Evolutionary conservation across 2,888 invertebrate genomes (phyloP), one percentile per base, ranked within the genome.

Genomic region (Dicyrtomina minuta): DNA sequence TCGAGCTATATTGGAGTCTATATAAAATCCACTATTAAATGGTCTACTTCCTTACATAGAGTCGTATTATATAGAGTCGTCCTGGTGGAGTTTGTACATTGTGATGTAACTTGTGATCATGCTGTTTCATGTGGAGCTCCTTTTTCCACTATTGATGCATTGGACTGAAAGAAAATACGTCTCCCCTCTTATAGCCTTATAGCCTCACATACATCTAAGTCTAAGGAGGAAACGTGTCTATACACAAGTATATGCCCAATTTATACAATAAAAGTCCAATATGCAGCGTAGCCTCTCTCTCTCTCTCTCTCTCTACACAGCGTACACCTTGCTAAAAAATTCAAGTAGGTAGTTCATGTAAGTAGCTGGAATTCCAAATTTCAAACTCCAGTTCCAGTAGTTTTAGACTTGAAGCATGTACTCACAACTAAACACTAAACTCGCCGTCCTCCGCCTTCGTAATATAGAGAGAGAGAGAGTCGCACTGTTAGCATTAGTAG

Each of bases 41-140:
- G n/a, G n/a, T n/a, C n/a, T n/a, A 46, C 46, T 6, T 4, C 4
- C n/a, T 6, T 4, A 46, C 46, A 46, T 12, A 46, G 3, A 46
- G 46, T 33, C 33, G 3, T 46, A 15, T 46, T 46, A 17, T 12
- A 46, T 46, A 4, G 5, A 4, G 46, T 46, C 3, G 46, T 15
- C n/a, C 3, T 51, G 5, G 51, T 51, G 20, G 22, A 22, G 12
- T 20, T 51, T 20, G 12, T 20, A 51, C 22, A 51, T 51, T 20
- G 51, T 20, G 22, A 51, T 51, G 51, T 51, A 51, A 51, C 51
- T 51, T 51, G 51, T 51, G 51, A 51, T 51, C 51, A 22, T 51
- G 51, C 51, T 51, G 51, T 22, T 17, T 51, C 22, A 20, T 51
- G 51, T 20, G 17, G 46, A 12, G 12, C 51, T 20, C 51, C 51